Evolutionary conservation across 1,140 invertebrate species (phyloP).

Genomic region (Drosophila dunni): DNA sequence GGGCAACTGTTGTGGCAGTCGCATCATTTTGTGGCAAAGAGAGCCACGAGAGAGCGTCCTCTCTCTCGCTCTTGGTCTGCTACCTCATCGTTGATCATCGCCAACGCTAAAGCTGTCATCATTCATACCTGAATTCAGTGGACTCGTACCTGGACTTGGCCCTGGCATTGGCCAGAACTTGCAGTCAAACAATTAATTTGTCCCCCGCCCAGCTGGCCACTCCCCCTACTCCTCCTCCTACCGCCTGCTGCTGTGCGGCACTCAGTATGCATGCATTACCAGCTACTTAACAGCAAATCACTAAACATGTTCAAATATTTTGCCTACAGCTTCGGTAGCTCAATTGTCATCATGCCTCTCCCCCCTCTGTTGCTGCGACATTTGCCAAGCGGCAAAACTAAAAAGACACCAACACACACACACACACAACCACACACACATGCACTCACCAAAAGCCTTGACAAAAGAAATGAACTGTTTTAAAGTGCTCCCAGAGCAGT

Average conservation of each 20-base stretch:
- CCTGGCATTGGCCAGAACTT: conserved; percentile 57
- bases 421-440: no score
- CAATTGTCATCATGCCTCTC: conserved; percentile 7
- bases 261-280: conserved; percentile 55
- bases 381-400: conserved; percentile 76
- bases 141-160: conserved; percentile 25
- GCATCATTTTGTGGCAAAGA: not conserved
- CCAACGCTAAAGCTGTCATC: conserved; percentile 77
- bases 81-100: conserved; percentile 73
- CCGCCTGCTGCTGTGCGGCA: not conserved
- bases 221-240: not conserved
- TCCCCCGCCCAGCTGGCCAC: not conserved
- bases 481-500: conserved; percentile 68
- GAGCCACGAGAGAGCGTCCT: not conserved
- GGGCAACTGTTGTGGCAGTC: conserved; percentile 23
- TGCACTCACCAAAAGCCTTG: conserved; percentile 55
- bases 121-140: conserved; percentile 48
- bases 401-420: conserved; percentile 49
- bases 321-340: conserved; percentile 65
- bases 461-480: conserved; percentile 83
- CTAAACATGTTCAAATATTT: conserved; percentile 83
- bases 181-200: conserved; percentile 45
- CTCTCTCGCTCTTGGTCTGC: conserved; percentile 4
- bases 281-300: conserved; percentile 82
- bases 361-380: conserved; percentile 49